phyloP scores from a whole-genome alignment of 2,888 invertebrate genomes.

The Leptopilina drosophilae region DNA sequence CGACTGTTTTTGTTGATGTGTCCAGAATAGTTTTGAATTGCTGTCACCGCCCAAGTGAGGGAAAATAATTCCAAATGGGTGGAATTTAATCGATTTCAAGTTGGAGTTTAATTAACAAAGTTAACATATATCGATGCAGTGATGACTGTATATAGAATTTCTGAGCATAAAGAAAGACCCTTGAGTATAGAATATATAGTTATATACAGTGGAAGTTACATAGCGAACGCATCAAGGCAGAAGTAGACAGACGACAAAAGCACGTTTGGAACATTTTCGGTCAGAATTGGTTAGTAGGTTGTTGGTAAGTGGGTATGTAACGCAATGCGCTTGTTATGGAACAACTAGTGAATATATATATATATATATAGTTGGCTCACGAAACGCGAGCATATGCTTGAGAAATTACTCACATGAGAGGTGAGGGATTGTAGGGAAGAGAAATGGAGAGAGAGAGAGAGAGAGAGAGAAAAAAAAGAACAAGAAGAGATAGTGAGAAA shows the following conservation, averaged over 20 bases:
- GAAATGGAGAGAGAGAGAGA: constrained; percentile 26
- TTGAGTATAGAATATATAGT: background rate
- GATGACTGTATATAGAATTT: too few species aligned
- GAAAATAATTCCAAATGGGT: too few species aligned
- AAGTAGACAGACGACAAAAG: constrained; percentile 38
- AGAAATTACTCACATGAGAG: constrained; percentile 46
- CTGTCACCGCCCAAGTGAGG: too few species aligned
- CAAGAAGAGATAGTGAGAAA: constrained; percentile 35
- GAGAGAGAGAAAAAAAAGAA: background rate
- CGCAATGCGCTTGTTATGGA: constrained; percentile 8
- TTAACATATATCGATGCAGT: too few species aligned
- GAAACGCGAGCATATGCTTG: constrained; percentile 40
- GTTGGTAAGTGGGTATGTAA: constrained; percentile 22
- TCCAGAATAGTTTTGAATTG: too few species aligned
- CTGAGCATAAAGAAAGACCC: background rate
- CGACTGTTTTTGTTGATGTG: too few species aligned
- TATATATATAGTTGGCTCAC: background rate
- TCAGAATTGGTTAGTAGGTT: constrained; percentile 24
- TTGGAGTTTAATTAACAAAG: too few species aligned
- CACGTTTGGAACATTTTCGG: constrained; percentile 20
- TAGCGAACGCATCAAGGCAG: background rate
- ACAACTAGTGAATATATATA: background rate
- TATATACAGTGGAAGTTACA: background rate
- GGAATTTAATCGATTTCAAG: too few species aligned
- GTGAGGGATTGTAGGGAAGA: constrained; percentile 23